Evolutionary conservation across 1,140 invertebrate genomes (phyloP), one percentile per base, ranked within the genome.

Genomic region (Cotesia vestalis): DNA sequence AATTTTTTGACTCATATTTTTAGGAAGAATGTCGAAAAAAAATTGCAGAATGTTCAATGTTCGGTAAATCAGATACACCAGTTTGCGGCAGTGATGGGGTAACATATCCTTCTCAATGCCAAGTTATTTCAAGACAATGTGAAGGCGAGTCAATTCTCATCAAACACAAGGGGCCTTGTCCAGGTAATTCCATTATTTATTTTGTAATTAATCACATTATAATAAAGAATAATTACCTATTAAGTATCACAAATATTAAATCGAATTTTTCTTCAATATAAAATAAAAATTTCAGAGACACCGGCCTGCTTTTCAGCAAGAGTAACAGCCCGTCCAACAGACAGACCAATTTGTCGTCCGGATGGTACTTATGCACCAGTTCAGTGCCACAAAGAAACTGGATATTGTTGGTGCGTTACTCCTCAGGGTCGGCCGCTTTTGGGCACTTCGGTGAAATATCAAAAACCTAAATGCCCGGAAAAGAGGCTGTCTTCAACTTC

Each of bases 371-470:
- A 93, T 83, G 90, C 92, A 1, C 90, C 94, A 4, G 90, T 95
- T 52, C 96, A 98, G 86, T 97, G 96, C 81, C 91, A 95, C 76
- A 84, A 87, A 6, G 90, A 90, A 61, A 92, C 92, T 0, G 93
- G 92, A 64, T 93, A 90, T 79, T 94, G 93, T 80, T 94, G 93
- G 93, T 98, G 96, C 84, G 94, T 95, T 34, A 94, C 92, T 3
- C 89, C 91, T 1, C 89, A 92, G 74, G 95, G 95, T 11, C 91
- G 91, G 75, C 94, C 93, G 1, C 86, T 97, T 17, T 90, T 91
- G 20, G 91, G 94, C 73, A 94, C 94, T 3, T 90, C 93, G 4
- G 90, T 92, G 1, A 89, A 89, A 69, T 88, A 91, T 73, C 85
- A 88, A 46, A 89, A 89, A 76, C 94, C 94, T 2, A 90, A 90